A percentile compares a stretch with the other conserved stretches of the same genome.
phyloP scores from a whole-genome alignment of 2,797 vertebrate species.

The Poeciliopsis presidionis region DNA sequence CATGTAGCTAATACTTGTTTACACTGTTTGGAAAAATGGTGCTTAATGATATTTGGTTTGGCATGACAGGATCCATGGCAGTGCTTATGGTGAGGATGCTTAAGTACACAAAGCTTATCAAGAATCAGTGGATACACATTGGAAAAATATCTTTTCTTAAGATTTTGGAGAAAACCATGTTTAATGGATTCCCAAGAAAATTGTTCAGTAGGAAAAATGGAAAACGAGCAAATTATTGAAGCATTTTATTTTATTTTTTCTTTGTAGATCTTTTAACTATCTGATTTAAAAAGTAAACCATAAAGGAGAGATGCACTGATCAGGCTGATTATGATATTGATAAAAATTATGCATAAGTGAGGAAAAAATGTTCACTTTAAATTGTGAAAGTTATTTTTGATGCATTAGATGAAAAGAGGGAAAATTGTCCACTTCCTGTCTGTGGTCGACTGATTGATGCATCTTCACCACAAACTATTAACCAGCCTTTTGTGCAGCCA shows the following conservation, averaged over 20 bases:
- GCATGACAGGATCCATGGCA: conserved; percentile 19
- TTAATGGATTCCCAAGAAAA: background rate
- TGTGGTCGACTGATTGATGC: background rate
- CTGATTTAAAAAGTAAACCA: background rate
- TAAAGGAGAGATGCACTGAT: background rate
- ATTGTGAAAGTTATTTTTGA: background rate
- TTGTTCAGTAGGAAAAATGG: background rate
- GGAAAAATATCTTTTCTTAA: background rate
- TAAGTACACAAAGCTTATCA: conserved; percentile 1
- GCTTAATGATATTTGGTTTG: conserved; percentile 17
- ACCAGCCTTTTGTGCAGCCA: background rate
- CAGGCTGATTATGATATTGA: background rate
- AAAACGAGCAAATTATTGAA: background rate
- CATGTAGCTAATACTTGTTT: conserved; percentile 68
- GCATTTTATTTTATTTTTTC: too few species aligned
- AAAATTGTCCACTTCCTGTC: background rate
- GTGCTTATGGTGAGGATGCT: background rate
- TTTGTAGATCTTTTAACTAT: conserved; percentile 1
- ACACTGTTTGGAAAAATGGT: conserved; percentile 56
- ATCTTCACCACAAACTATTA: background rate
- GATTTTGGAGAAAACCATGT: background rate
- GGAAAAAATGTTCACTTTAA: background rate
- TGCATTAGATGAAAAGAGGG: background rate
- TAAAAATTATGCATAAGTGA: background rate
- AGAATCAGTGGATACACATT: background rate